Base-by-base conservation (phyloP, 2,888 invertebrate genomes). In the Toxonevra muliebris region DNA sequence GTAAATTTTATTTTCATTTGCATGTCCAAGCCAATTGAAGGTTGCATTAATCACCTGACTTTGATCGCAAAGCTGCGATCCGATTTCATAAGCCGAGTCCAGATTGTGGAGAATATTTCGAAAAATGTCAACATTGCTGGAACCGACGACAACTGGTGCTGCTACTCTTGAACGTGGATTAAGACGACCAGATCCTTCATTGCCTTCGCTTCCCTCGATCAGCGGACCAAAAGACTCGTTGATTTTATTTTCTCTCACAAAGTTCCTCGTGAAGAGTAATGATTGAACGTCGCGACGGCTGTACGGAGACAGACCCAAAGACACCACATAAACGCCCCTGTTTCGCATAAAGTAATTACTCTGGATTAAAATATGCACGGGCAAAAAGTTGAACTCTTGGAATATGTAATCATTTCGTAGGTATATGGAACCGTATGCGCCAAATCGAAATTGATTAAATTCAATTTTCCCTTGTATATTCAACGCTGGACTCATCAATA, bases 61-160 rank as follows among this genome's bases (percentile, higher is more conserved):
- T 81, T 97, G 98, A 82, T 98, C 97, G 79, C 93, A 92, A 17
- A 98, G 88, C 79, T 98, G 98, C 0, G 97, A 97, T 0, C 97
- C 97, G 58, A 99, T 92, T 87, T 99, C 98, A 82, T 96, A 97
- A 65, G 90, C 89, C 0, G 98, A 96, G 72, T 92, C 91, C 1
- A 92, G 92, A 85, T 99, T 98, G 69, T 94, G 91, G 50, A 98
- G 90, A 69, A 96, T 94, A 84, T 99, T 99, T 69, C 98, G 88
- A 76, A 89, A 95, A 2, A 98, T 89, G 55, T 91, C 89, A 0
- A 97, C 91, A 81, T 98, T 98, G 79, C 92, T 91, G 0, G 97
- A 97, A 0, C 95, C 93, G 19, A 98, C 88, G 0, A 97, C 95
- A 48, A 98, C 89, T 0, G 96, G 93, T 0, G 98, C 98, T 1